Base-by-base conservation (phyloP, 1,140 invertebrate genomes). In the Neodiprion lecontei region DNA sequence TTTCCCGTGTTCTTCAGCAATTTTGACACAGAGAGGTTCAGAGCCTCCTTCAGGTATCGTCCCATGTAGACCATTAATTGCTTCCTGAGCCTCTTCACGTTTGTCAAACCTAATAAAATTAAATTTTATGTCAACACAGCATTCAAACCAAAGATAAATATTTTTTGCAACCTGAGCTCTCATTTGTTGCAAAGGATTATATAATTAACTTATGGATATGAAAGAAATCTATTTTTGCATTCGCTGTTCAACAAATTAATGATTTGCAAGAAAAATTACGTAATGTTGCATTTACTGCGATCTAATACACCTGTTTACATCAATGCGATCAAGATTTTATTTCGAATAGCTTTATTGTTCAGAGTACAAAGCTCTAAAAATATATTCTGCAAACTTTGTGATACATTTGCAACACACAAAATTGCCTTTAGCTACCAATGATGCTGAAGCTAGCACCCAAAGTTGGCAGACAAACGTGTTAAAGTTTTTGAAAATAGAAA, bases 1-100 rank as follows among this genome's bases (percentile, higher is more conserved):
- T 85, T 97, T 96, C 12, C 96, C 95, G 84, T 98, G 97, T 85
- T 98, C 96, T 85, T 98, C 96, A 0, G 97, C 97, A 79, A 98
- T 91, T 90, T 95, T 96, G 14, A 98, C 96, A 74, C 92, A 92
- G 10, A 98, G 88, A 10, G 96, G 94, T 81, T 96, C 94, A 50
- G 92, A 93, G 67, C 93, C 93, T 77, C 95, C 96, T 76, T 96
- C 94, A 40, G 95, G 94, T 79, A 95, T 92, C 75, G 94, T 93
- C 66, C 96, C 96, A 86, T 98, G 96, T 72, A 98, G 87, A 53
- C 92, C 91, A 17, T 92, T 90, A 78, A 98, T 97, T 23, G 97
- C 97, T 74, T 94, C 92, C 82, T 97, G 94, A 0, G 97, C 97
- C 84, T 97, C 94, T 86, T 96, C 94, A 74, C 94, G 91, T 82